phyloP scores from a whole-genome alignment of 2,113 vertebrate species.

The Elgaria multicarinata region DNA sequence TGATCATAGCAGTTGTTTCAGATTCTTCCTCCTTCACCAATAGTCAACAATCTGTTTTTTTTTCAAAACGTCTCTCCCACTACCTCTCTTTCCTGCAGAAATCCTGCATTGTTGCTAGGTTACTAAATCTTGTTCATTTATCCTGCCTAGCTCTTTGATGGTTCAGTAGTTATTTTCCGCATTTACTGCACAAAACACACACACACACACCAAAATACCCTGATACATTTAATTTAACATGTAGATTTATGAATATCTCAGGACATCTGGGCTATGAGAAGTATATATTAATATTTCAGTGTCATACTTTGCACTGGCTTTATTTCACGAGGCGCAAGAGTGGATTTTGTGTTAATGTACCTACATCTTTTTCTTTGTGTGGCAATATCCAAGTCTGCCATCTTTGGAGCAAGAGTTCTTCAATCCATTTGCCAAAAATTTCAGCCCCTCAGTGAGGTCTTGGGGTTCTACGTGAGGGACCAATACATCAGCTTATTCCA shows the following conservation, averaged over 20 bases:
- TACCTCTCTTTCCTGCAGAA: conserved; percentile 6
- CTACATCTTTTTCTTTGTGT: too few species aligned
- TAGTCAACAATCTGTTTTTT: not conserved
- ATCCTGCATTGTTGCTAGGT: conserved; percentile 48
- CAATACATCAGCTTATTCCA: not conserved
- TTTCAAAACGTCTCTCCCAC: not conserved
- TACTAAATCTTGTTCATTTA: conserved; percentile 21
- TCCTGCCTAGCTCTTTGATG: conserved; percentile 10
- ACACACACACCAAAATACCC: not conserved
- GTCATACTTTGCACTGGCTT: not conserved
- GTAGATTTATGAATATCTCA: not conserved
- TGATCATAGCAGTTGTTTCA: not conserved
- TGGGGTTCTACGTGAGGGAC: not conserved
- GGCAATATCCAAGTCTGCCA: not conserved
- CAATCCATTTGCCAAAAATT: not conserved
- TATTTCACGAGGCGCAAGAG: not conserved
- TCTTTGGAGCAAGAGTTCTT: not conserved
- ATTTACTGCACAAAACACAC: not conserved
- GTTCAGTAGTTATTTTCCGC: not conserved
- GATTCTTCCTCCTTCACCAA: not conserved
- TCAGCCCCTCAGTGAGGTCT: not conserved
- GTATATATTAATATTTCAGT: not conserved
- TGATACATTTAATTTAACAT: not conserved
- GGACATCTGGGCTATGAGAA: not conserved
- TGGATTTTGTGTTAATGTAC: not conserved